phyloP scores from a whole-genome alignment of 2,113 vertebrate genomes.

The Otolemur garnettii region DNA sequence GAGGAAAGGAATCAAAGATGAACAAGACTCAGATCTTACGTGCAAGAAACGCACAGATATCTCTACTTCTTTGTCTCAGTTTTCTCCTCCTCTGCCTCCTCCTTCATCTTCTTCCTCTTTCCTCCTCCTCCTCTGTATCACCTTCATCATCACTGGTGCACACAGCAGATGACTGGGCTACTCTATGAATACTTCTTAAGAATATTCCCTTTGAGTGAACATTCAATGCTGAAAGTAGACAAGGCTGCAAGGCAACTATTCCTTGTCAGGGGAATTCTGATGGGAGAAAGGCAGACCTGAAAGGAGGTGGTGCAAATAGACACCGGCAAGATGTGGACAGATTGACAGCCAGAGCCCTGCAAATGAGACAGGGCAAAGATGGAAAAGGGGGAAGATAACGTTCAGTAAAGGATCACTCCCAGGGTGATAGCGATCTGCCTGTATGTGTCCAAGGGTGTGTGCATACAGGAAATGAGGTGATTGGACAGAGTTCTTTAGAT shows the following conservation, averaged over 20 bases:
- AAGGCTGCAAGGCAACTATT: background rate
- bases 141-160: background rate
- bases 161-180: background rate
- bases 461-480: slow-evolving; percentile 53
- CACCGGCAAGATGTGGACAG: slow-evolving; percentile 16
- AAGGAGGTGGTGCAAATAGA: slow-evolving; percentile 39
- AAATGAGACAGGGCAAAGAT: background rate
- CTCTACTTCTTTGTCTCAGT: background rate
- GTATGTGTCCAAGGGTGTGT: slow-evolving; percentile 53
- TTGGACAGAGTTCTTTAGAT: slow-evolving; percentile 35
- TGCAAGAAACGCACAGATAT: background rate
- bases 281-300: background rate
- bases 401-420: slow-evolving; percentile 4
- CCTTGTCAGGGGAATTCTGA: background rate
- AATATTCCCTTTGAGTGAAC: background rate
- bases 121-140: background rate
- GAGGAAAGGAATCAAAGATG: background rate
- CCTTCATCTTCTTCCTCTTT: too few relatives aligned
- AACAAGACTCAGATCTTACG: background rate
- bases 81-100: background rate
- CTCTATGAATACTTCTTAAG: background rate
- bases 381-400: slow-evolving; percentile 34
- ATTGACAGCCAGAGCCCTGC: slow-evolving; percentile 33
- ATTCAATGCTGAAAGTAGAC: background rate
- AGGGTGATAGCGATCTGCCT: slow-evolving; percentile 56